Percentiles rank a stretch among this genome's conserved stretches.
phyloP scores from a whole-genome alignment of 64 coral and sea anemone genomes.

The Montipora capricornis region DNA sequence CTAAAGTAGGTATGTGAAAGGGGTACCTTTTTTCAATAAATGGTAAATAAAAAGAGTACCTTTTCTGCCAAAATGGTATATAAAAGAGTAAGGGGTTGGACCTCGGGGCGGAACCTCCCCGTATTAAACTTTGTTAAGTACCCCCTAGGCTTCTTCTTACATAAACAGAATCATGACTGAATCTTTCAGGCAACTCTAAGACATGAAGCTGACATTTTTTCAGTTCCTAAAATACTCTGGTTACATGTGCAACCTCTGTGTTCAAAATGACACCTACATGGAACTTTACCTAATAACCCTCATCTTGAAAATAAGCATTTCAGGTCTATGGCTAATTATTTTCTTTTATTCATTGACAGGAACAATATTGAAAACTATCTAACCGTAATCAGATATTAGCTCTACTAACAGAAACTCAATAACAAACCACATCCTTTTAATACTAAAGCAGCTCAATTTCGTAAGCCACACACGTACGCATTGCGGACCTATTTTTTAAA shows the following conservation, averaged over 20 bases:
- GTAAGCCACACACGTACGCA: too few species aligned
- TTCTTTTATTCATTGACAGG: neutral
- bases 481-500: neutral
- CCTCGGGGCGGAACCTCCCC: too few species aligned
- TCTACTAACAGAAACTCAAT: neutral
- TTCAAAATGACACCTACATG: conserved; percentile 14
- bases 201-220: neutral
- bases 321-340: neutral
- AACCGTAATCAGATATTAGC: too few species aligned
- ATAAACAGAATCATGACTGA: neutral
- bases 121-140: too few species aligned
- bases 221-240: neutral
- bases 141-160: neutral
- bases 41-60: too few species aligned
- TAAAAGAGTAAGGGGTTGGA: too few species aligned
- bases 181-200: neutral
- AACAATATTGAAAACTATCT: conserved; percentile 9
- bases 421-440: neutral
- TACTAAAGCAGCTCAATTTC: neutral
- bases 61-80: too few species aligned
- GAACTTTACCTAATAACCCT: conserved; percentile 12
- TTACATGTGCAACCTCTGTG: neutral
- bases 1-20: too few species aligned
- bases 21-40: too few species aligned
- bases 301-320: neutral